Conservation (phyloP, 1,140 invertebrate genomes). For the Neotoxoptera formosana region DNA sequence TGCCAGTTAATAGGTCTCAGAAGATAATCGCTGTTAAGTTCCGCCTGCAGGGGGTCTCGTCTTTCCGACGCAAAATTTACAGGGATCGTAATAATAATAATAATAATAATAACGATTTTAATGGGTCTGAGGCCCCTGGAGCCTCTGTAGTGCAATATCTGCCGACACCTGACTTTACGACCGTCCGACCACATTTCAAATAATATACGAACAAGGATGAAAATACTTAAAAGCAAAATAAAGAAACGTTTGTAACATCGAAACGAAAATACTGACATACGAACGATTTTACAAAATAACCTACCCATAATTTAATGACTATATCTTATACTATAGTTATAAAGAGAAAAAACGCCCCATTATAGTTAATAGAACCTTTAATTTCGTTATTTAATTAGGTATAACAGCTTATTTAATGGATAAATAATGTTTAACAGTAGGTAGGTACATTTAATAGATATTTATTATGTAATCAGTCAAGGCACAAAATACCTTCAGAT, state of each 20-base stretch:
- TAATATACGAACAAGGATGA: not conserved
- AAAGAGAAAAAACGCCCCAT: not conserved
- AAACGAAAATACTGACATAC: not conserved
- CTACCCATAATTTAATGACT: not conserved
- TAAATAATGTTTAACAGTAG: not conserved
- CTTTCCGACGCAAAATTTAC: conserved; percentile 24
- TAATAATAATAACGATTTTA: conserved; percentile 55
- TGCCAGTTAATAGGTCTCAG: conserved; percentile 49
- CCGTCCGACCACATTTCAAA: conserved; percentile 21
- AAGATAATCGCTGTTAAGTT: conserved; percentile 49
- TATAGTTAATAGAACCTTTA: not conserved
- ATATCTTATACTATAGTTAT: not conserved
- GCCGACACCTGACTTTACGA: conserved; percentile 53
- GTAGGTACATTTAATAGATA: not conserved
- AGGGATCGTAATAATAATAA: conserved; percentile 53
- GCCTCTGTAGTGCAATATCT: conserved; percentile 20
- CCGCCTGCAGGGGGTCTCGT: not conserved
- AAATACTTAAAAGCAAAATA: conserved; percentile 27
- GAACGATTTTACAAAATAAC: not conserved
- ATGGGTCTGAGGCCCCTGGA: conserved; percentile 12
- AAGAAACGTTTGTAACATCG: not conserved
- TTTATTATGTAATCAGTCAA: not conserved
- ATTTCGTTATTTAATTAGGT: not conserved
- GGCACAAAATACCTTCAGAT: too few relatives aligned
- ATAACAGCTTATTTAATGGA: not conserved